Base-by-base conservation (phyloP, 2,888 invertebrate species). In the Germaria angustata region DNA sequence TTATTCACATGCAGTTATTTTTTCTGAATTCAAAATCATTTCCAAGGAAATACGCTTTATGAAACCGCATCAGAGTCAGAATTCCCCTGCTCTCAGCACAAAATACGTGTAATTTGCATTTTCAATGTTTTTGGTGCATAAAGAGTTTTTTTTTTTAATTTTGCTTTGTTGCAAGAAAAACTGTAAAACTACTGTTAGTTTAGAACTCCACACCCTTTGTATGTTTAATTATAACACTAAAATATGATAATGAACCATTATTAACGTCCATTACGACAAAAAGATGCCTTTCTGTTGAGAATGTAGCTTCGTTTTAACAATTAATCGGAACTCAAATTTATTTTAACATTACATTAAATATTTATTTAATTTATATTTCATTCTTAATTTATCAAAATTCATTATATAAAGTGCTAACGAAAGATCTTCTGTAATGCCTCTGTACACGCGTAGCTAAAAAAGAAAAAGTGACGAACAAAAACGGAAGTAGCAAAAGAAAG, bases 191-290 rank as follows among this genome's bases (percentile, higher is more conserved):
- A 61, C 55, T 78, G 78, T 78, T 69, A 65, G 46, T 22, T 63
- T 57, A 63, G 63, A 51, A 69, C 51, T 73, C 78, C 78, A 82
- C 81, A 65, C 81, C 81, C 81, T 82, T 78, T 78, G 75, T 75
- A 36, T 82, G 78, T 82, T 68, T 75, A 78, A 65, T 78, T 82
- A 34, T 65, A 75, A 78, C 81, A 75, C 69, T 75, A 82, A 75
- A 75, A 82, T 78, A 82, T 78, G 78, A 51, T 78, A 82, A 82
- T 82, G 68, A 78, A 51, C 63, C 55, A 44, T 69, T 82, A 82
- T 82, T 82, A 78, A 55, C 73, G 57, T 59, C 44, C 22, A 66
- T 57, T 44, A 59, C 20, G 2, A 17, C 17, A 41, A 51, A 69
- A 53, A 55, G 24, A 36, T 69, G 28, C 36, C 34, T 69, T 61